Conservation (phyloP, 1,140 invertebrate genomes). For the Aricia agestis region DNA sequence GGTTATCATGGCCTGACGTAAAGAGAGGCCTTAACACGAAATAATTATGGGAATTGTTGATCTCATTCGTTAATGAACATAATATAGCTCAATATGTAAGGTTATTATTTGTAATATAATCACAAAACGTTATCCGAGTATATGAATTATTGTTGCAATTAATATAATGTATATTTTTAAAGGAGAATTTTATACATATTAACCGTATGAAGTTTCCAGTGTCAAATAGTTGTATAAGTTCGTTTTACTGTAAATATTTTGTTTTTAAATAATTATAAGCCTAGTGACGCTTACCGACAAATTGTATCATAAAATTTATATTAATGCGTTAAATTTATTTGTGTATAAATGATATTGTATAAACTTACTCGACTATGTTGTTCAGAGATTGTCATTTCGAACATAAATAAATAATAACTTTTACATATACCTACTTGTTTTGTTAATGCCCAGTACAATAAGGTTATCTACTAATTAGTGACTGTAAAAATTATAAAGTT, state of each 20-base stretch:
- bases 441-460: constrained; percentile 4
- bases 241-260: constrained; percentile 51
- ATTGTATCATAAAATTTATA: constrained; percentile 71
- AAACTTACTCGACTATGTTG: constrained; percentile 65
- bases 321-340: constrained; percentile 68
- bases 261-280: constrained; percentile 64
- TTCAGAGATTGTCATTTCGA: constrained; percentile 69
- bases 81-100: constrained; percentile 69
- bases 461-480: not conserved
- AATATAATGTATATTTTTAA: constrained; percentile 66
- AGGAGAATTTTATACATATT: constrained; percentile 68
- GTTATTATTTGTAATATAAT: constrained; percentile 55
- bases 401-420: constrained; percentile 69
- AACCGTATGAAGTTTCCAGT: constrained; percentile 60
- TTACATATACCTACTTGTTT: constrained; percentile 50
- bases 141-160: constrained; percentile 59
- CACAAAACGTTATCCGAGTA: constrained; percentile 53
- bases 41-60: constrained; percentile 65
- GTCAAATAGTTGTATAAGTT: constrained; percentile 41
- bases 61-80: constrained; percentile 70
- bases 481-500: too few species aligned
- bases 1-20: not conserved
- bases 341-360: constrained; percentile 73
- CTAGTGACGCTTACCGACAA: constrained; percentile 60
- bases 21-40: constrained; percentile 17